Percentiles rank a stretch among this genome's conserved stretches.
phyloP scores from a whole-genome alignment of 2,888 invertebrate species.

The Miltochrista miniata region DNA sequence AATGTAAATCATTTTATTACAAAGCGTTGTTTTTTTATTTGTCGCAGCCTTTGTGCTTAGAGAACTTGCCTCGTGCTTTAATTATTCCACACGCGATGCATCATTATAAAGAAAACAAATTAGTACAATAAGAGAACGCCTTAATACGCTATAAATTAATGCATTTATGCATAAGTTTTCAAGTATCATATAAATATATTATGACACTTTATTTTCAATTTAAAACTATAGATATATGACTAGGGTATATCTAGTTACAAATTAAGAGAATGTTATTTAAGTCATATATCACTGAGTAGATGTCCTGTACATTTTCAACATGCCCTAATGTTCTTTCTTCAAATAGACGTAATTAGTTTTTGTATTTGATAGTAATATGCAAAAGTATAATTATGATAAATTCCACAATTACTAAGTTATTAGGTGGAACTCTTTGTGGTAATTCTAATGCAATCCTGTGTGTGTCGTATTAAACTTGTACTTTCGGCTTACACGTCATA shows the following conservation, averaged over 20 bases:
- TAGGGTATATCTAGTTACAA: no score
- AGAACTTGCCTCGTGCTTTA: conserved; percentile 57
- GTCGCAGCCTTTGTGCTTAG: conserved; percentile 65
- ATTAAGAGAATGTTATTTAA: no score
- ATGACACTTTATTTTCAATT: no score
- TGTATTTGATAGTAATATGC: no score
- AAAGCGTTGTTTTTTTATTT: conserved; percentile 70
- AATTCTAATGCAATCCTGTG: conserved; percentile 36
- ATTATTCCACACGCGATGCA: conserved; percentile 33
- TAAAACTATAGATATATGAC: no score
- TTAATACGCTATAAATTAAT: conserved; percentile 20
- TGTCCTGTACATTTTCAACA: no score
- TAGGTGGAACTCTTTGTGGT: conserved; percentile 21
- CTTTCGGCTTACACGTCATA: conserved; percentile 74
- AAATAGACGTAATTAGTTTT: no score
- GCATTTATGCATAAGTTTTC: conserved; percentile 13
- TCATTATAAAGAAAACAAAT: conserved; percentile 34
- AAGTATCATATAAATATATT: conserved; percentile 11
- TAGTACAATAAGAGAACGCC: conserved; percentile 28
- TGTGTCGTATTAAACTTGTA: conserved; percentile 50
- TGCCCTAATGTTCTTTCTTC: no score
- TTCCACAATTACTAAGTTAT: not conserved
- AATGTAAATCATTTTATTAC: conserved; percentile 82
- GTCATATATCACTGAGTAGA: no score
- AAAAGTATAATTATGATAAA: not conserved